A percentile compares a stretch with the other conserved stretches of the same genome.
Conservation (phyloP, 2,888 invertebrate genomes). For the Nemurella pictetii region DNA sequence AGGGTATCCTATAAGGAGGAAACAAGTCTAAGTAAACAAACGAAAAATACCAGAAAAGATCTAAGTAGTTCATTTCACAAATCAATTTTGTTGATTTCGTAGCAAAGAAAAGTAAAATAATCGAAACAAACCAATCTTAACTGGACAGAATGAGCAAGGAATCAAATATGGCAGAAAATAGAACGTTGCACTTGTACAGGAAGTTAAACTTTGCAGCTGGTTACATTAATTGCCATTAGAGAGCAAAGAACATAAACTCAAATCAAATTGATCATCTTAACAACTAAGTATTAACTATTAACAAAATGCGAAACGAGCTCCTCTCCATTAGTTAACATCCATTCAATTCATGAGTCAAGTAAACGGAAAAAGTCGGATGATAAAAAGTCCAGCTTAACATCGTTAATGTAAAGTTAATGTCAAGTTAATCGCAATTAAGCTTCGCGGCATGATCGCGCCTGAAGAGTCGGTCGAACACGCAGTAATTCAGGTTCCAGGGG, state of each 20-base stretch:
- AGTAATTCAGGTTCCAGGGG: neutral
- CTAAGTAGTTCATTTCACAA: neutral
- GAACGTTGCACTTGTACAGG: too few species aligned
- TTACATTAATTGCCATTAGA: neutral
- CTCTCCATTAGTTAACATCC: neutral
- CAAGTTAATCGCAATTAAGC: neutral
- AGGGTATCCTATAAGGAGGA: conserved; percentile 41
- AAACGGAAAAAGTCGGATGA: neutral
- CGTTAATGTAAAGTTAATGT: neutral
- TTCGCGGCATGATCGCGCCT: neutral
- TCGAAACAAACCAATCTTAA: neutral
- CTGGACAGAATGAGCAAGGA: neutral
- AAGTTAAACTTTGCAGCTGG: neutral
- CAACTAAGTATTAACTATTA: neutral
- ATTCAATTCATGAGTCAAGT: too few species aligned
- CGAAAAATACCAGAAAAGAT: neutral
- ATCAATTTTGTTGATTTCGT: neutral
- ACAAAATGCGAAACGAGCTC: neutral
- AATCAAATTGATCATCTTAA: neutral
- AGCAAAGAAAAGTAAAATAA: neutral
- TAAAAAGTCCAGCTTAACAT: neutral
- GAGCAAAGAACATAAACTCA: neutral
- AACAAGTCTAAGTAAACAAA: conserved; percentile 33
- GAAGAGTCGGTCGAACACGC: neutral
- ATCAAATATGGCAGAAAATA: neutral